Evolutionary conservation across 2,113 vertebrate species (phyloP), one percentile per base, ranked within the genome.

Genomic region (Dendropsophus ebraccatus): DNA sequence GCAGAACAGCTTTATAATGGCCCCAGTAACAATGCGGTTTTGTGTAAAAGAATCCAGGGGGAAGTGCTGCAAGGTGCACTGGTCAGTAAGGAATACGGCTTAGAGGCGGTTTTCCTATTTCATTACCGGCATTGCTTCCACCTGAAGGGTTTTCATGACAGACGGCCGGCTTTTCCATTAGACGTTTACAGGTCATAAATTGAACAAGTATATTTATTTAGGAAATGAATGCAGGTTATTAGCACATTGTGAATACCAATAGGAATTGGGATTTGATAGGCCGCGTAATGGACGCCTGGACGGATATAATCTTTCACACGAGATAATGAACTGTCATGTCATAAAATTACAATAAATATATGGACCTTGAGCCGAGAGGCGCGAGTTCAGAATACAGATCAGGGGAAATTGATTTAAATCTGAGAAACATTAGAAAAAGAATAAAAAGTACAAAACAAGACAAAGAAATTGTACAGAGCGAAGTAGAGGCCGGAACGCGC

Each of bases 21-120:
- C 94, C 91, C 92, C 92, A 92, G 90, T 96, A 96, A 97, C 96
- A 98, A 98, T 96, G 95, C 92, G 92, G 97, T 96, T 99, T 99
- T 99, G 97, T 99, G 96, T 93, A 91, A 91, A 94, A 95, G 95
- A 96, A 96, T 95, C 94, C 94, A 94, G 94, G 95, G 95, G 95
- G 92, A 96, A 96, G 94, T 92, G 94, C 94, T 91, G 88, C 91
- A 93, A 92, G 95, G 93, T 94, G 92, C 90, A 91, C 92, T 94
- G 92, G 93, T 91, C 89, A 93, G 93, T 90, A 87, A 92, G 91
- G 95, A 70, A 95, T 92, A 92, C 93, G 90, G 96, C 95, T 96
- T 94, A 94, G 94, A 93, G 90, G 91, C 93, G 91, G 90, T 88
- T 93, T 89, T 90, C 94, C 95, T 94, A 95, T 94, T 95, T 95